Evolutionary conservation across 2,797 vertebrate genomes (phyloP), one percentile per base, ranked within the genome.

Genomic region (Ceryle rudis): DNA sequence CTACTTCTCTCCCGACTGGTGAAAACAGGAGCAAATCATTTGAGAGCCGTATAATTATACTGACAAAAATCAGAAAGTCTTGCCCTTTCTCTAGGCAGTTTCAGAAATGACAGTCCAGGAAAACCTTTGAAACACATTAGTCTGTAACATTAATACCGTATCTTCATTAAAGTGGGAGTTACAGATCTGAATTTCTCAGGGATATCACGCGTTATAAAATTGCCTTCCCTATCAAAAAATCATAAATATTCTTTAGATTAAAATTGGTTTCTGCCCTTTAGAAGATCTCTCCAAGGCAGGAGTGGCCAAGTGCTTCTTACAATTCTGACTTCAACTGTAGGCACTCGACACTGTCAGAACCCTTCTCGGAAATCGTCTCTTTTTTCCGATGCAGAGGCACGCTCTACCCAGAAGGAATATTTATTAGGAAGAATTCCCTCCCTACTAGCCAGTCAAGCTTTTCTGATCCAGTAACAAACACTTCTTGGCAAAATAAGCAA

Each of bases 401-500:
- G 1, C 31, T 81, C 49, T 71, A 57, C 23, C 14, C 42, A 84
- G 64, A 84, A 91, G 55, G 60, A 85, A 51, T 29, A 94, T 75
- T 91, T 92, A 65, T 73, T n/a, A 58, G 31, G 60, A 78, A 89
- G 62, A 75, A 79, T 70, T 75, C 78, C 70, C 72, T 70, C 25
- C 39, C 89, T 81, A 55, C 15, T 52, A 91, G 52, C 51, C 78
- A 79, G 49, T 87, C 31, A 49, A 80, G 60, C 4, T 78, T 67
- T 91, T 82, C 91, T 87, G 42, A 87, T 37, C 42, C 71, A 85
- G 67, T 35, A 87, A 94, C 75, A 87, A 87, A 84, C 11, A 81
- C 15, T 79, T 80, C 46, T 54, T 82, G 81, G 81, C 64, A 91
- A 93, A 96, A 85, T 9, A 70, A 42, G 41, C 74, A 25, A 52